Conservation (phyloP, 2,113 vertebrate genomes). For the Ictidomys tridecemlineatus region DNA sequence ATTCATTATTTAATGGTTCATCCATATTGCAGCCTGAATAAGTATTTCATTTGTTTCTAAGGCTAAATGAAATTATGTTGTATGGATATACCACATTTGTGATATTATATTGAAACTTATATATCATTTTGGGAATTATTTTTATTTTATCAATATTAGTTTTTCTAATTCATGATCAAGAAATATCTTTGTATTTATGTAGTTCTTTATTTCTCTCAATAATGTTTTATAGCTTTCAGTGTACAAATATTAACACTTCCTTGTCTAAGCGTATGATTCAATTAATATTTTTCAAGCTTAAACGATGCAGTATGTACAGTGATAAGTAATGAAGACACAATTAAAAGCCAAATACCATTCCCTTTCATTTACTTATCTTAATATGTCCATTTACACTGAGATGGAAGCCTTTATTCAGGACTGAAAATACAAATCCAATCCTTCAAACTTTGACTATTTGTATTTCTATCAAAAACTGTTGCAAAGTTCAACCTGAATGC, state of each 20-base stretch:
- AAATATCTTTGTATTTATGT: not conserved
- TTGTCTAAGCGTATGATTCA: constrained; percentile 19
- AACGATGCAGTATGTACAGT: not conserved
- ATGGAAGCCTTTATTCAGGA: not conserved
- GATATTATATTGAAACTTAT: not conserved
- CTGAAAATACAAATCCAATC: not conserved
- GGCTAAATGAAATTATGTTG: not conserved
- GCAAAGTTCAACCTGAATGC: not conserved
- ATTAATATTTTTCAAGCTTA: constrained; percentile 40
- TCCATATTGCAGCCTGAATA: not conserved
- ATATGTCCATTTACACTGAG: not conserved
- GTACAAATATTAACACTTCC: not conserved
- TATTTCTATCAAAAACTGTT: not conserved
- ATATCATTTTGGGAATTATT: not conserved
- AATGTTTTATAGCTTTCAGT: not conserved
- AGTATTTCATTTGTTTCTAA: not conserved
- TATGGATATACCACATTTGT: not conserved
- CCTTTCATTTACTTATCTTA: not conserved
- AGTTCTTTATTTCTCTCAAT: not conserved
- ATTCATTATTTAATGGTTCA: not conserved
- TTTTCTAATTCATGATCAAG: not conserved
- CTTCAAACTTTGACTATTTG: not conserved
- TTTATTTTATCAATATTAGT: not conserved
- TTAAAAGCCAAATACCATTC: not conserved
- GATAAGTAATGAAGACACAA: not conserved